Percentiles rank a stretch among this genome's conserved stretches.
Conservation (phyloP, 2,113 vertebrate species). For the Epinephelus moara region DNA sequence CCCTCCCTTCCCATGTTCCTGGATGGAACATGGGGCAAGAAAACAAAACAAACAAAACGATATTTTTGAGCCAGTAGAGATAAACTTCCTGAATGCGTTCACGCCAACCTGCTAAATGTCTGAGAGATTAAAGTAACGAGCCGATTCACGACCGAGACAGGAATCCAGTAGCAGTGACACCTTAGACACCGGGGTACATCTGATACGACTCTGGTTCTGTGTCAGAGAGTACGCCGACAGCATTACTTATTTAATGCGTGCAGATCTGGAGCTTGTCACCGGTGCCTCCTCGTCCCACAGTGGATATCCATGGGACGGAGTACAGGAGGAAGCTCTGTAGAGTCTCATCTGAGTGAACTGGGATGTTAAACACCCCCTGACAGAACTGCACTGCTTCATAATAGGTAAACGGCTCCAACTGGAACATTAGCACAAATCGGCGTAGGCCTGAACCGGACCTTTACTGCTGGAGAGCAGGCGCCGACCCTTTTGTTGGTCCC, state of each 20-base stretch:
- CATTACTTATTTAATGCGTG: constrained; percentile 82
- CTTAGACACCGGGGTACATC: constrained; percentile 61
- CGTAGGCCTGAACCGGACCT: constrained; percentile 18
- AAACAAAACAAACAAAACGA: constrained; percentile 1
- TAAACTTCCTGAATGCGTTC: background rate
- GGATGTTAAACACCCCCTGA: constrained; percentile 27
- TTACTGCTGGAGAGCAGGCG: constrained; percentile 5
- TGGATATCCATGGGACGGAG: constrained; percentile 24
- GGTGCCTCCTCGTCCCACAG: constrained; percentile 40
- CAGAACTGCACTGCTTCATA: constrained; percentile 26
- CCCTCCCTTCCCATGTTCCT: background rate
- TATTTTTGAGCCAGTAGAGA: background rate
- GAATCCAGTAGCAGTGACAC: constrained; percentile 58
- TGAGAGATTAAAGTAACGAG: background rate
- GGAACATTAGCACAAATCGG: background rate
- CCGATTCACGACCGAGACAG: background rate
- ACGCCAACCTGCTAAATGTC: constrained; percentile 3
- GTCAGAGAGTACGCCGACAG: constrained; percentile 51
- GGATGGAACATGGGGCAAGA: background rate
- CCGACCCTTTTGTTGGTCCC: constrained; percentile 23
- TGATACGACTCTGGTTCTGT: constrained; percentile 67
- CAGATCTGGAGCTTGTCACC: constrained; percentile 36
- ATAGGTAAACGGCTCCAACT: constrained; percentile 51
- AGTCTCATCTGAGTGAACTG: constrained; percentile 18
- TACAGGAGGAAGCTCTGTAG: constrained; percentile 5